These are phyloP conservation scores for Agrilus mali DNA, from an alignment of 2,888 invertebrate species.

Conservation along the genomic window DNA sequence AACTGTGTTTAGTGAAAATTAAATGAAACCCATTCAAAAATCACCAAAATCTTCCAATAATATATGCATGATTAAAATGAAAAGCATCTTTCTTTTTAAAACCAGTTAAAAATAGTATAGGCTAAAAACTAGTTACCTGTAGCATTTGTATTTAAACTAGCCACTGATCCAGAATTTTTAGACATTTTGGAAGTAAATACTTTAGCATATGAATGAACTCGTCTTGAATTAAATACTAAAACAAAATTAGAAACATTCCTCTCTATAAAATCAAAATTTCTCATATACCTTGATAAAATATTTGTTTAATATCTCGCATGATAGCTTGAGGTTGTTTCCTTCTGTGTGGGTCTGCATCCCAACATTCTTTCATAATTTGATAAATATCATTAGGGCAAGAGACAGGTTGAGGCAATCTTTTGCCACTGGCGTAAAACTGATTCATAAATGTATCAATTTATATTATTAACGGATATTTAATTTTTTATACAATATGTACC, in stretches of 20 bases:
- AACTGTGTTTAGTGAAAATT: too few relatives aligned
- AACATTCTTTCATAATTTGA: slow-evolving; percentile 66
- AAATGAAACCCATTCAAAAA: too few relatives aligned
- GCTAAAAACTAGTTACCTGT: slow-evolving; percentile 16
- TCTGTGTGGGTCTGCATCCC: slow-evolving; percentile 58
- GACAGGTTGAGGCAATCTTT: slow-evolving; percentile 50
- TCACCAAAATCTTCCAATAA: too few relatives aligned
- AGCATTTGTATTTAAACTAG: slow-evolving; percentile 26
- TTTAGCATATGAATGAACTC: slow-evolving; percentile 45
- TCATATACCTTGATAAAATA: slow-evolving; percentile 52
- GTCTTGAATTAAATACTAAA: slow-evolving; percentile 48
- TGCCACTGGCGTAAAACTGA: slow-evolving; percentile 55
- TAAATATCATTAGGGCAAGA: slow-evolving; percentile 67
- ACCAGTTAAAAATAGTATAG: too few relatives aligned
- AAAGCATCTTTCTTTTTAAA: too few relatives aligned
- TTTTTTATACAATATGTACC: slow-evolving; percentile 17
- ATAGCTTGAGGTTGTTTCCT: slow-evolving; percentile 73
- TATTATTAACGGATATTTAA: neutral
- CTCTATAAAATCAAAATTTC: too few relatives aligned
- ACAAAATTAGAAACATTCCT: too few relatives aligned
- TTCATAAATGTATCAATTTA: neutral
- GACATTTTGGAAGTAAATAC: slow-evolving; percentile 10
- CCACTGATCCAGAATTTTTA: slow-evolving; percentile 24
- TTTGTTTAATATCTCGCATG: slow-evolving; percentile 73
- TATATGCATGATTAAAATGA: too few relatives aligned